Base-by-base conservation (phyloP, 2,888 invertebrate species). In the Fragum sueziense region DNA sequence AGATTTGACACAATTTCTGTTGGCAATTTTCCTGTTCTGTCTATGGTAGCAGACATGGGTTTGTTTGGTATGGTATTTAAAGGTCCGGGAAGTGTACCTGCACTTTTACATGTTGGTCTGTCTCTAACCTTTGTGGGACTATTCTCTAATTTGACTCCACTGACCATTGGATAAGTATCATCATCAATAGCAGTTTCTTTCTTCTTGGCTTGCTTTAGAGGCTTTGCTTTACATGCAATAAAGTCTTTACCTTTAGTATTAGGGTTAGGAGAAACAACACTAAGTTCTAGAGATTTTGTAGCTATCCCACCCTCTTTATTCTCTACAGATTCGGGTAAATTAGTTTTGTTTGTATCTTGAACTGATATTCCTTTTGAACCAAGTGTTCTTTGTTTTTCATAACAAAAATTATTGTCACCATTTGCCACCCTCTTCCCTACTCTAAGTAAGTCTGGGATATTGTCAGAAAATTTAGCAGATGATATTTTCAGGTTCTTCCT, bases 1-100 rank as follows among this genome's bases (percentile, higher is more conserved):
- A 67, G 27, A 33, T 59, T 68, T 4, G 65, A 72, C 0, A 72
- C 59, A 7, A 76, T 76, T 47, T 67, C 51, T 9, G 57, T 22
- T 22, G 37, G 67, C 1, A 76, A 51, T 20, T 20, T 47, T 27
- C 68, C 34, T 17, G 57, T 51, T 47, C 31, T 61, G 14, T n/a
- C 33, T 4, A 7, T 17, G 17, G 33, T 61, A 27, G 51, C 69
- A 51, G 69, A 69, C 20, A 22, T 34, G 20, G 70, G 11, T 70
- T 57, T 54, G 22, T 25, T 57, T n/a, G 52, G 70, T 17, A 70
- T n/a, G 11, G 20, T 54, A 14, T 54, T 34, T 9, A 57, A 0
- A 37, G 20, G 57, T 22, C 33, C 57, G 22, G 65, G 65, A 41
- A 65, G 65, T 25, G 37, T 65, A 9, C 25, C 20, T 33, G 70